These are phyloP conservation scores for Mus musculus DNA, from an alignment of 2,113 vertebrate species.

Conservation along the genomic window DNA sequence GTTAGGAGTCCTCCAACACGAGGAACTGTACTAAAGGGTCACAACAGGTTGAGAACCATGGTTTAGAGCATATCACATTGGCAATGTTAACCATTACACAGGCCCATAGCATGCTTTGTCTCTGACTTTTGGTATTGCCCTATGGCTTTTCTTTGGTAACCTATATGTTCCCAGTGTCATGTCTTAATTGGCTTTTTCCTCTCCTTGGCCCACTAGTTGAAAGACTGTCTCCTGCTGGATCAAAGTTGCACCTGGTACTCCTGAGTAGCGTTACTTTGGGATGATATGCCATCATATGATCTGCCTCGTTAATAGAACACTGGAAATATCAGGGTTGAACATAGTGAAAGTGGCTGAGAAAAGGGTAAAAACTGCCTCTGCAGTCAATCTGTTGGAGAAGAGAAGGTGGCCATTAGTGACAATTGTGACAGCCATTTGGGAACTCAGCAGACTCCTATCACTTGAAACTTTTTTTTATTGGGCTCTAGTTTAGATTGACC, in stretches of 20 bases:
- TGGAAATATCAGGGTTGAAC: neutral
- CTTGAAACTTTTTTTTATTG: constrained; percentile 5
- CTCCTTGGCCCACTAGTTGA: neutral
- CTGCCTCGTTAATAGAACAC: neutral
- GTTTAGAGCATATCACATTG: neutral
- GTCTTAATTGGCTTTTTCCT: constrained; percentile 21
- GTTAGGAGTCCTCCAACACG: neutral
- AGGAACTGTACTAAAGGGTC: neutral
- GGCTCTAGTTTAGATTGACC: neutral
- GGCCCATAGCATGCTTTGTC: neutral
- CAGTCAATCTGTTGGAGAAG: neutral
- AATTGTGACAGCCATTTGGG: neutral
- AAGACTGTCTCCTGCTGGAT: neutral
- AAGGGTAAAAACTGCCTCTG: neutral
- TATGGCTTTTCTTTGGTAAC: neutral
- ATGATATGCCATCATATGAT: neutral
- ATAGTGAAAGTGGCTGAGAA: neutral
- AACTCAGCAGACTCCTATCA: neutral
- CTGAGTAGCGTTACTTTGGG: neutral
- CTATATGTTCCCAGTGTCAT: neutral
- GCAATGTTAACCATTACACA: neutral
- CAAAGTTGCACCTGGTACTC: neutral
- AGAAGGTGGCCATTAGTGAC: neutral
- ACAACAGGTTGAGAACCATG: neutral
- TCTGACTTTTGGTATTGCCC: neutral